phyloP scores from a whole-genome alignment of 2,797 vertebrate species.

The Acanthiza pusilla region DNA sequence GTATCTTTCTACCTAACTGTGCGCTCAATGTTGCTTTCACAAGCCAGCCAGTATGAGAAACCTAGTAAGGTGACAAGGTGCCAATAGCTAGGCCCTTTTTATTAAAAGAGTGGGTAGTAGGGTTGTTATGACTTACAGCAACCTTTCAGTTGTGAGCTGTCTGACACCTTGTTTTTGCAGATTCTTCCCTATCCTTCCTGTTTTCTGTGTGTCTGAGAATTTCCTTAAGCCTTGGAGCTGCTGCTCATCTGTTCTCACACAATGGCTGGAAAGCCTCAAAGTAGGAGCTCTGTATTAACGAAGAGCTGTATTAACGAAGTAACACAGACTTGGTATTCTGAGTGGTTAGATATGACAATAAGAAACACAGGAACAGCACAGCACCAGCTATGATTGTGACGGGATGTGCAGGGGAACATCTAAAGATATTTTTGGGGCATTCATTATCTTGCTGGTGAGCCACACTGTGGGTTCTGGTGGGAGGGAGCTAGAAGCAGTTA shows the following conservation, averaged over 20 bases:
- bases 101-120: not conserved
- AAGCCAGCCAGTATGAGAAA: not conserved
- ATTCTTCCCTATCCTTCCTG: not conserved
- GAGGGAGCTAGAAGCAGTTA: not conserved
- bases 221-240: not conserved
- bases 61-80: not conserved
- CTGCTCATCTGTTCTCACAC: not conserved
- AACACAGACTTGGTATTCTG: not conserved
- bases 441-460: rapidly evolving
- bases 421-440: not conserved
- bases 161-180: not conserved
- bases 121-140: not conserved
- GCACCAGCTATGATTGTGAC: not conserved
- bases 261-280: not conserved
- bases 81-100: not conserved
- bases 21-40: not conserved
- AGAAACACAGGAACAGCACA: not conserved
- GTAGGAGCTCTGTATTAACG: not conserved
- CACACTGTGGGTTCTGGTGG: not conserved
- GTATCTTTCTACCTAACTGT: not conserved
- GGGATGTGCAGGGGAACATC: not conserved
- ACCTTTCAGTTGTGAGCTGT: rapidly evolving
- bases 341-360: not conserved
- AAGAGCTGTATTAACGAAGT: not conserved
- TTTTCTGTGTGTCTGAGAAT: not conserved